phyloP scores from a whole-genome alignment of 2,888 invertebrate species.

The Mythimna albipuncta region DNA sequence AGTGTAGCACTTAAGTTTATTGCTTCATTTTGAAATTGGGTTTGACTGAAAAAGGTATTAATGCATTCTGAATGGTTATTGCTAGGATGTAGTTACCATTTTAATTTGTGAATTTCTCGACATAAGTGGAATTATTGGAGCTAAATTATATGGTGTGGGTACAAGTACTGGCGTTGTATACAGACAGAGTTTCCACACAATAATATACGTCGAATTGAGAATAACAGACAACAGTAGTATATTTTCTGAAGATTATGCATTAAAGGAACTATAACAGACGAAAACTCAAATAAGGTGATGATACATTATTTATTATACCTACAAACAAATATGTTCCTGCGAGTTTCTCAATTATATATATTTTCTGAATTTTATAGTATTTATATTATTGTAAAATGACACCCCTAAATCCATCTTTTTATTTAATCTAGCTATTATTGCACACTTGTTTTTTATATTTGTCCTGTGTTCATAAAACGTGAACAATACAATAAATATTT shows the following conservation, averaged over 20 bases:
- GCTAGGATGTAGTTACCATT: constrained; percentile 40
- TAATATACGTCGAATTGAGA: not conserved
- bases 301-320: not conserved
- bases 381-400: too few relatives aligned
- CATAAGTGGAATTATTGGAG: constrained; percentile 2
- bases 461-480: too few relatives aligned
- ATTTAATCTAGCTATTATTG: too few relatives aligned
- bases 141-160: constrained; percentile 13
- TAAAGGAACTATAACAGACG: not conserved
- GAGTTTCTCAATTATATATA: too few relatives aligned
- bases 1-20: constrained; percentile 53
- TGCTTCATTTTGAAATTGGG: constrained; percentile 59
- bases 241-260: not conserved
- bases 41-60: constrained; percentile 33
- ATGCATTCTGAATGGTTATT: constrained; percentile 42
- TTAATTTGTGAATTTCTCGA: constrained; percentile 17
- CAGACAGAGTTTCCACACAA: not conserved
- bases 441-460: too few relatives aligned
- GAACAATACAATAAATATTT: too few relatives aligned
- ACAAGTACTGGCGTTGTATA: constrained; percentile 6
- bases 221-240: not conserved
- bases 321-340: too few relatives aligned
- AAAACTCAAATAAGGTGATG: not conserved
- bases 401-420: too few relatives aligned
- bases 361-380: too few relatives aligned